Conservation (phyloP, 2,113 vertebrate genomes). For the Colinus virginianus region DNA sequence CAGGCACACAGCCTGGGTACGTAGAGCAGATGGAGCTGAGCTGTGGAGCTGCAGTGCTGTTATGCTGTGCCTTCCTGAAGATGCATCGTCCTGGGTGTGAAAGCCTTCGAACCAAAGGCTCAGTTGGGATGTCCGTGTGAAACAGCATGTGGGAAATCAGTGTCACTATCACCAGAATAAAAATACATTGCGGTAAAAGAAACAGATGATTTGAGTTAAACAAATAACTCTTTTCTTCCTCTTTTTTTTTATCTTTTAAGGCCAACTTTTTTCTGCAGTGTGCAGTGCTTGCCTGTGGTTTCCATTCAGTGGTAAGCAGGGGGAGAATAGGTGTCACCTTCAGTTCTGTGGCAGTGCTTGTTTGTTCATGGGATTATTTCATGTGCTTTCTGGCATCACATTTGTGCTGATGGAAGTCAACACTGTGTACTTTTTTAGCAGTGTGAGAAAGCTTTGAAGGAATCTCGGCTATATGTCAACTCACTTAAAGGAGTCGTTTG, state of each 20-base stretch:
- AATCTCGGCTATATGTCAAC: neutral
- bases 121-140: neutral
- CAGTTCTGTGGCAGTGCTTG: neutral
- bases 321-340: neutral
- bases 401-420: neutral
- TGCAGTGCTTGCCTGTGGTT: neutral
- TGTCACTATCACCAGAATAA: neutral
- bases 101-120: neutral
- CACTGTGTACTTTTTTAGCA: neutral
- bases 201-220: neutral
- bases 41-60: neutral
- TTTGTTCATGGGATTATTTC: constrained; percentile 4
- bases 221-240: neutral
- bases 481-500: neutral
- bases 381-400: constrained; percentile 13
- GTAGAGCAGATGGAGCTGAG: neutral
- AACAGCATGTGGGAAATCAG: neutral
- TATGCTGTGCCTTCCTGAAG: neutral
- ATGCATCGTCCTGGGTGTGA: neutral
- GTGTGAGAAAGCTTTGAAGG: neutral
- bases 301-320: neutral
- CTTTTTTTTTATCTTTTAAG: neutral
- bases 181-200: neutral
- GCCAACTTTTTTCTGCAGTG: accelerated
- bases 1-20: too few species aligned